Evolutionary conservation across 2,113 vertebrate genomes (phyloP), one percentile per base, ranked within the genome.

Genomic region (Colistium nudipinnis): DNA sequence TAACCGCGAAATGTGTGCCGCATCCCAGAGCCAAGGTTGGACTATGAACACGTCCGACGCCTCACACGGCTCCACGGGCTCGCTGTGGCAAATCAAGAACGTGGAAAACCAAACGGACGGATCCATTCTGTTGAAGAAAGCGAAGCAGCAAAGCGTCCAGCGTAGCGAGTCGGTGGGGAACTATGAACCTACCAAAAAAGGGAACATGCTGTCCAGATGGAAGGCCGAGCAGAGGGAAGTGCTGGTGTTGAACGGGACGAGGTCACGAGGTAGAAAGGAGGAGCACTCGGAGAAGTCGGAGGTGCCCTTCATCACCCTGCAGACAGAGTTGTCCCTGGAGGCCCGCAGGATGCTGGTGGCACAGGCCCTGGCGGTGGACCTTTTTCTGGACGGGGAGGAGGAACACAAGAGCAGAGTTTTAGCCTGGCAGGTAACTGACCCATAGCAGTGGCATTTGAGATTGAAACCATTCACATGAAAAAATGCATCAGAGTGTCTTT

Each of bases 321-420:
- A 94, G 75, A 90, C 95, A 6, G 95, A 96, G 76, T 22, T 95
- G 83, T 95, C 88, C 44, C 38, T 92, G 61, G 95, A 96, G 4
- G 89, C 91, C 48, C 91, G 95, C 65, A 93, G 94, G 76, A 12
- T 95, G 39, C 87, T 97, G 51, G 95, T 94, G 74, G 96, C 95
- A 14, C 97, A 95, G 81, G 95, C 97, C 7, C 90, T 99, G 69
- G 95, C 96, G 28, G 90, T 95, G 63, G 87, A 96, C 78, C 93
- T 94, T 67, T 93, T 93, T 64, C 89, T 90, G 76, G 94, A 92
- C 67, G 93, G 95, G 25, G 91, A 95, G 36, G 91, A 94, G 8
- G 81, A 86, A 33, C 90, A 98, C 39, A 93, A 90, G 52, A 85
- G 74, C 70, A 95, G 91, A 80, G 93, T 98, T 39, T 86, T 93